Evolutionary conservation across 1,140 invertebrate genomes (phyloP).

Genomic region (Drosophila sulfurigaster): DNA sequence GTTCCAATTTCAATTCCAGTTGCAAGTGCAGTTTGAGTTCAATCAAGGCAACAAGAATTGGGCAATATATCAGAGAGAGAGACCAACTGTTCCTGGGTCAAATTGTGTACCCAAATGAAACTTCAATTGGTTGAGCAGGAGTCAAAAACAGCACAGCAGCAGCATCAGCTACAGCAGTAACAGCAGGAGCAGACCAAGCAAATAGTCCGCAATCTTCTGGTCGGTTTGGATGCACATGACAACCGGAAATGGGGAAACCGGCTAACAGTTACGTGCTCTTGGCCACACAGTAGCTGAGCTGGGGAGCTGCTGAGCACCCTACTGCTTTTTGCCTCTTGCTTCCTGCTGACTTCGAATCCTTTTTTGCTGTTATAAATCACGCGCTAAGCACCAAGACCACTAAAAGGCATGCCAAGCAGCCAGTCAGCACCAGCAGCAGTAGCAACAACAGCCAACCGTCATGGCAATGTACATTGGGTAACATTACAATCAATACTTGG

Average conservation of each 20-base stretch:
- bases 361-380: constrained; percentile 76
- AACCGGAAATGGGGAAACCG: constrained; percentile 78
- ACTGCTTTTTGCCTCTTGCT: constrained; percentile 38
- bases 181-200: constrained; percentile 50
- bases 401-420: constrained; percentile 43
- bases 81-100: constrained; percentile 13
- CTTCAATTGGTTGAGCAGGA: constrained; percentile 34
- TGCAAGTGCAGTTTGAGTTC: constrained; percentile 16
- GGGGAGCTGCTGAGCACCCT: constrained; percentile 17
- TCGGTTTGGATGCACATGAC: constrained; percentile 79
- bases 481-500: constrained; percentile 8
- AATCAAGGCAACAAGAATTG: constrained; percentile 50
- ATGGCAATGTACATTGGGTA: constrained; percentile 58
- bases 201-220: constrained; percentile 75
- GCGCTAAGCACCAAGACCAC: constrained; percentile 75
- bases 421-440: constrained; percentile 38
- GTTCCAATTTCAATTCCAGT: background rate
- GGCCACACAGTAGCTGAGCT: constrained; percentile 63
- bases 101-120: constrained; percentile 45
- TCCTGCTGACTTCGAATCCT: constrained; percentile 38
- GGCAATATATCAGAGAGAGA: constrained; percentile 46
- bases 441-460: constrained; percentile 39
- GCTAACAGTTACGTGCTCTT: constrained; percentile 76
- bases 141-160: constrained; percentile 1
- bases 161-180: constrained; percentile 18